Evolutionary conservation across 2,797 vertebrate species (phyloP).

Genomic region (Lithobates sylvaticus): DNA sequence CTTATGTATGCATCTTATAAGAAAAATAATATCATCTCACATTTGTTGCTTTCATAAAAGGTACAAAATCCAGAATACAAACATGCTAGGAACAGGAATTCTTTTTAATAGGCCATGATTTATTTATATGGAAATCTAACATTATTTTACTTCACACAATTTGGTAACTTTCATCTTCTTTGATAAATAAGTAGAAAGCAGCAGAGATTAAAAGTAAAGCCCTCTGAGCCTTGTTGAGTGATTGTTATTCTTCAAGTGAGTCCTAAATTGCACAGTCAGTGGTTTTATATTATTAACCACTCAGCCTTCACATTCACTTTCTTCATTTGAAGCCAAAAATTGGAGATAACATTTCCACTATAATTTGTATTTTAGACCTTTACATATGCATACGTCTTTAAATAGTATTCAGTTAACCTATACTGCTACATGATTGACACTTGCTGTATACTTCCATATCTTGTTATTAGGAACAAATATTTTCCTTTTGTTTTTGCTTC

Average conservation of each 20-base stretch:
- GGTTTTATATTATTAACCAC: conserved; percentile 27
- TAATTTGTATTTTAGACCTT: not conserved
- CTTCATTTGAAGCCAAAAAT: conserved; percentile 18
- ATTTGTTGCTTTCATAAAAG: too few relatives aligned
- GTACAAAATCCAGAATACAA: not conserved
- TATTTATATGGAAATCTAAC: not conserved
- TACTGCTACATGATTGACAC: too few relatives aligned
- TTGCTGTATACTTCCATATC: too few relatives aligned
- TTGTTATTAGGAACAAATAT: too few relatives aligned
- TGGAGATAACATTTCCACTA: not conserved
- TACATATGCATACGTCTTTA: not conserved
- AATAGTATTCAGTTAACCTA: not conserved
- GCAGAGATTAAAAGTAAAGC: conserved; percentile 4
- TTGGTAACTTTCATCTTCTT: conserved; percentile 10
- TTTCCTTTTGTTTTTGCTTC: too few relatives aligned
- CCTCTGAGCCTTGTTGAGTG: not conserved
- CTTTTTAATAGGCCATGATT: not conserved
- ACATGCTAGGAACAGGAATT: not conserved
- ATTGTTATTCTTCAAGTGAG: conserved; percentile 19
- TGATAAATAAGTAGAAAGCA: not conserved
- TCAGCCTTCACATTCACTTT: not conserved
- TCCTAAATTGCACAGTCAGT: conserved; percentile 29
- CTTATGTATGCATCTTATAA: too few relatives aligned
- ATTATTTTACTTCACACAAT: conserved; percentile 1
- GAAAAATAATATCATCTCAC: too few relatives aligned